phyloP scores from a whole-genome alignment of 2,888 invertebrate genomes.

The Drosophila melanosoma region DNA sequence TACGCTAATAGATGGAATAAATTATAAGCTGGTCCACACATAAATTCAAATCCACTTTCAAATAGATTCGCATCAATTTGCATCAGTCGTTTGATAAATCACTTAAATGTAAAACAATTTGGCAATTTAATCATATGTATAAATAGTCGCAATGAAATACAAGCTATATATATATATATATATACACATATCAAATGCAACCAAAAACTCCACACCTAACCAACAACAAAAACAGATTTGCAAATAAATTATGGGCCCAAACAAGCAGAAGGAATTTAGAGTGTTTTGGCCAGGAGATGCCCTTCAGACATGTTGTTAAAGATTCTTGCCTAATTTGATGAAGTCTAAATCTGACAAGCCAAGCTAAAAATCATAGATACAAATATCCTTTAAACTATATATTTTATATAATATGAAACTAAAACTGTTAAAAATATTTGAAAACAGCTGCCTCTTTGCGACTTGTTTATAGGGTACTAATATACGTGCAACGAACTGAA shows the following conservation, averaged over 20 bases:
- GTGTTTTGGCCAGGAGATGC: neutral
- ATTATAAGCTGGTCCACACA: neutral
- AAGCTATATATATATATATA: neutral
- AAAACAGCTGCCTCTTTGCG: too few species aligned
- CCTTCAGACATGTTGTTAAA: neutral
- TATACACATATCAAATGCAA: slow-evolving; percentile 20
- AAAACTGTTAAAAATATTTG: accelerated
- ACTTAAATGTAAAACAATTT: slow-evolving; percentile 33
- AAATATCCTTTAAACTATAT: neutral
- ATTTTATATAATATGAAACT: neutral
- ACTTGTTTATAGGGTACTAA: neutral
- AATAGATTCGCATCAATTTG: neutral
- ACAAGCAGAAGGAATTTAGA: neutral
- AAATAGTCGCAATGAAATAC: slow-evolving; percentile 19
- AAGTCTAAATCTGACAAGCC: neutral
- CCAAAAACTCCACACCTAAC: slow-evolving; percentile 6
- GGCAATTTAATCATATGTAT: slow-evolving; percentile 26
- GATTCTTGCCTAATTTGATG: neutral
- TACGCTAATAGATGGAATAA: neutral
- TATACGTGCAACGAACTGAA: slow-evolving; percentile 66
- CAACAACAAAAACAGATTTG: slow-evolving; percentile 24
- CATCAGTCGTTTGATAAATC: slow-evolving; percentile 21
- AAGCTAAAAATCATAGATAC: neutral
- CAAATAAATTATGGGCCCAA: slow-evolving; percentile 61
- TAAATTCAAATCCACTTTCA: neutral